Percentiles rank a stretch among this genome's conserved stretches.
Conservation (phyloP, 2,113 vertebrate species). For the Leptocoma aspasia region DNA sequence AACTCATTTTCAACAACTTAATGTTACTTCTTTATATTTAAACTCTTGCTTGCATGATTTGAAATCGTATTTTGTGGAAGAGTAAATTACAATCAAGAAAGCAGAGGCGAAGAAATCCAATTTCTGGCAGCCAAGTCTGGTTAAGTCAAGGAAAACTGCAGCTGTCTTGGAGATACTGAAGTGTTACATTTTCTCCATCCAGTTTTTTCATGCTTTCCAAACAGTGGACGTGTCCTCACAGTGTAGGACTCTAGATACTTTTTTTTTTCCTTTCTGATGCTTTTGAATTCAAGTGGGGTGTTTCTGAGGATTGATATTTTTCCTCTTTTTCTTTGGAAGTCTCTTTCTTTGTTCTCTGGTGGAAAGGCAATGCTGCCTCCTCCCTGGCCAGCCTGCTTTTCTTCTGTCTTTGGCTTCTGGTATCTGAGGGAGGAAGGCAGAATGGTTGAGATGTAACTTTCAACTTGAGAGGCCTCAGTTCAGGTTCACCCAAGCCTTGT, state of each 20-base stretch:
- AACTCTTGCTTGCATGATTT: not conserved
- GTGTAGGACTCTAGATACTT: not conserved
- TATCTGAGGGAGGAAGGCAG: not conserved
- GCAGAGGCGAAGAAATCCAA: not conserved
- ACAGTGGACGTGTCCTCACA: fast-evolving
- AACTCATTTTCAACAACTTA: not conserved
- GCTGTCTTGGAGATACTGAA: not conserved
- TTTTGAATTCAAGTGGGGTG: not conserved
- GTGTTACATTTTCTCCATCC: not conserved
- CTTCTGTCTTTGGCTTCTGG: not conserved
- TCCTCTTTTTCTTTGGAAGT: not conserved
- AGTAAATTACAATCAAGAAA: not conserved
- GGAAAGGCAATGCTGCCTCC: not conserved
- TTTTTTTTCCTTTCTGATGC: not conserved
- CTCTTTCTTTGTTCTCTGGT: not conserved
- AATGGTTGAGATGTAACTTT: not conserved
- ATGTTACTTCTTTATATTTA: not conserved
- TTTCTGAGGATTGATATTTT: not conserved
- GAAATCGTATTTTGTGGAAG: not conserved
- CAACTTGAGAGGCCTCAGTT: not conserved
- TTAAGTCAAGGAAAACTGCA: not conserved
- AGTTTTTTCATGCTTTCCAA: not conserved
- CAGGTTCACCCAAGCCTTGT: not conserved
- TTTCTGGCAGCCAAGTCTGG: not conserved
- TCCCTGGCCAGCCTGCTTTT: not conserved